Evolutionary conservation across 37 sponge, comb jelly and placozoan species (phyloP).

Genomic region (Spongilla lacustris): DNA sequence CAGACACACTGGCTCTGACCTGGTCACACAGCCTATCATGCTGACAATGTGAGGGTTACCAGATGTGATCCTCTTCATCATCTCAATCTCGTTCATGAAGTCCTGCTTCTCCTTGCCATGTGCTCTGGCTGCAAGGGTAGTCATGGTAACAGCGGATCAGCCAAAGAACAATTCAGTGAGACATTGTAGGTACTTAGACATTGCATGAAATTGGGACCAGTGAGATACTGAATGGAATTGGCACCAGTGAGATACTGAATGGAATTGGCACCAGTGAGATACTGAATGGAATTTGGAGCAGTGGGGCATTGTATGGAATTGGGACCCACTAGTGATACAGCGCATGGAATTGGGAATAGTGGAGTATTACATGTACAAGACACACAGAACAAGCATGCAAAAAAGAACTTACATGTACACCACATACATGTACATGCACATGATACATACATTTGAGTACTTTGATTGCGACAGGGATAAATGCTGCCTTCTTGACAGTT

Average conservation of each 20-base stretch:
- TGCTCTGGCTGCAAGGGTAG: slow-evolving; percentile 12
- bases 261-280: too few relatives aligned
- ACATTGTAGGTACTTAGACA: too few relatives aligned
- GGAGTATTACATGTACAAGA: too few relatives aligned
- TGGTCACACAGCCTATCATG: slow-evolving; percentile 75
- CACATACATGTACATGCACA: not conserved
- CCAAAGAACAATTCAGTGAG: not conserved
- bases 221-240: too few relatives aligned
- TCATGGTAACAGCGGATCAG: not conserved
- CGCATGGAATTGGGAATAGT: too few relatives aligned
- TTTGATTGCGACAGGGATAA: slow-evolving; percentile 66
- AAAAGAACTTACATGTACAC: too few relatives aligned
- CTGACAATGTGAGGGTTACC: slow-evolving; percentile 62
- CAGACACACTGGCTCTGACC: slow-evolving; percentile 65
- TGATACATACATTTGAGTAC: slow-evolving; percentile 27
- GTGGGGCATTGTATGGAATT: too few relatives aligned
- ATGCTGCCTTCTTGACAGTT: not conserved
- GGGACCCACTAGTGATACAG: too few relatives aligned
- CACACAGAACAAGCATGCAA: too few relatives aligned
- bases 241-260: too few relatives aligned
- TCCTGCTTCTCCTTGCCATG: slow-evolving; percentile 28
- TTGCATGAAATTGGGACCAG: too few relatives aligned
- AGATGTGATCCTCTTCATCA: slow-evolving; percentile 74
- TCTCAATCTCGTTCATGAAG: slow-evolving; percentile 72
- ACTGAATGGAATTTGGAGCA: too few relatives aligned